Evolutionary conservation across 1,140 invertebrate species (phyloP).

Genomic region (Philaenus spumarius): DNA sequence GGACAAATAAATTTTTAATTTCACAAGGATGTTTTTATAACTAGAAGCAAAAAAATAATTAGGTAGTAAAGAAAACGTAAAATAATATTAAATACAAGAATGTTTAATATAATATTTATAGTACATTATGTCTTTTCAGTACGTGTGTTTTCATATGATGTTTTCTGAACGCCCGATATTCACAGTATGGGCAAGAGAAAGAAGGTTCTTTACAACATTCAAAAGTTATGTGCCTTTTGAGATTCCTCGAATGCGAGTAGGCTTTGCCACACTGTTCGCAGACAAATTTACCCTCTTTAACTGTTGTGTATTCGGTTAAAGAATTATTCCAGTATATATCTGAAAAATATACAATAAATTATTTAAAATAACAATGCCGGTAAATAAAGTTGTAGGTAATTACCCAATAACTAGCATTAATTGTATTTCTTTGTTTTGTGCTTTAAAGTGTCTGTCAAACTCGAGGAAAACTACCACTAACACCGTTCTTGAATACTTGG

Average conservation of each 20-base stretch:
- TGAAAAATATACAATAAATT: neutral
- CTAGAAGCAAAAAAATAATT: too few species aligned
- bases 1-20: too few species aligned
- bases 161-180: constrained; percentile 67
- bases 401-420: too few species aligned
- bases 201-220: constrained; percentile 76
- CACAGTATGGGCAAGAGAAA: constrained; percentile 71
- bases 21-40: too few species aligned
- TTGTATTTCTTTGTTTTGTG: too few species aligned
- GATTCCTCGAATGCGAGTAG: constrained; percentile 70
- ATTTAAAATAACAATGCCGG: too few species aligned
- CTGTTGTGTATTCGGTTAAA: neutral
- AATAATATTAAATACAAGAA: neutral
- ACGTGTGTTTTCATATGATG: constrained; percentile 46
- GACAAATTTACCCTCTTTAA: constrained; percentile 33
- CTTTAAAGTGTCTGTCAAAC: too few species aligned
- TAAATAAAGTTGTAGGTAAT: too few species aligned
- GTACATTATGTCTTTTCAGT: constrained; percentile 7
- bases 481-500: too few species aligned
- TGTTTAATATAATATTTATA: constrained; percentile 2
- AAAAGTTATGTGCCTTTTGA: constrained; percentile 72
- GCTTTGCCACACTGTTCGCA: constrained; percentile 71
- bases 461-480: too few species aligned
- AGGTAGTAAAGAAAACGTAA: too few species aligned
- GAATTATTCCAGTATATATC: neutral